Evolutionary conservation across 2,113 vertebrate species (phyloP).

Genomic region (Gorsachius goisagi): DNA sequence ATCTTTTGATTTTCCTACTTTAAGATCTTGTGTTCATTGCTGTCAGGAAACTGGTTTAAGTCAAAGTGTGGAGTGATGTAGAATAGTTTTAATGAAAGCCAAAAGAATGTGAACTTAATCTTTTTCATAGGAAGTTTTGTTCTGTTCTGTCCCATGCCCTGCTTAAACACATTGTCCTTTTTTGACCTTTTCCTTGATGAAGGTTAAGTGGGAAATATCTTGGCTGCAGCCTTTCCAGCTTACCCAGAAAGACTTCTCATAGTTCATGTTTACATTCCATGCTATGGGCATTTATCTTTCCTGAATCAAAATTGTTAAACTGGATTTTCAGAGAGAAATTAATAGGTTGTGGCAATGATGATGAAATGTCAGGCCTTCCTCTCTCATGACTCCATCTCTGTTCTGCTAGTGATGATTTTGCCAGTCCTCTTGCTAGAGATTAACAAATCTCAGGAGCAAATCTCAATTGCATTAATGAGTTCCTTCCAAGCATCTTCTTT

Average conservation of each 20-base stretch:
- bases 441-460: not conserved
- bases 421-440: not conserved
- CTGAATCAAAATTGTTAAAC: not conserved
- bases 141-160: not conserved
- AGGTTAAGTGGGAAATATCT: constrained; percentile 19
- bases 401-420: not conserved
- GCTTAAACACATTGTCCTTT: constrained; percentile 22
- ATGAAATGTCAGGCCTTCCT: not conserved
- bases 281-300: not conserved
- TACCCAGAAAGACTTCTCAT: constrained; percentile 14
- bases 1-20: not conserved
- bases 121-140: constrained; percentile 20
- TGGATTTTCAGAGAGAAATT: not conserved
- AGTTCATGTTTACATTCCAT: not conserved
- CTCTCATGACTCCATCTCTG: not conserved
- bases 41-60: constrained; percentile 13
- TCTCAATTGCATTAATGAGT: not conserved
- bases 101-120: constrained; percentile 25
- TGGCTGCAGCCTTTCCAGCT: not conserved
- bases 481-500: not conserved
- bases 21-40: not conserved
- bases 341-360: not conserved
- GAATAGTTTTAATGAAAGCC: constrained; percentile 2
- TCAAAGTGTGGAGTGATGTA: not conserved
- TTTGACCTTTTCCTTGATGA: constrained; percentile 33